Percentiles rank a stretch among this genome's conserved stretches.
Conservation (phyloP, 2,113 vertebrate genomes). For the Odontophorus gujanensis region DNA sequence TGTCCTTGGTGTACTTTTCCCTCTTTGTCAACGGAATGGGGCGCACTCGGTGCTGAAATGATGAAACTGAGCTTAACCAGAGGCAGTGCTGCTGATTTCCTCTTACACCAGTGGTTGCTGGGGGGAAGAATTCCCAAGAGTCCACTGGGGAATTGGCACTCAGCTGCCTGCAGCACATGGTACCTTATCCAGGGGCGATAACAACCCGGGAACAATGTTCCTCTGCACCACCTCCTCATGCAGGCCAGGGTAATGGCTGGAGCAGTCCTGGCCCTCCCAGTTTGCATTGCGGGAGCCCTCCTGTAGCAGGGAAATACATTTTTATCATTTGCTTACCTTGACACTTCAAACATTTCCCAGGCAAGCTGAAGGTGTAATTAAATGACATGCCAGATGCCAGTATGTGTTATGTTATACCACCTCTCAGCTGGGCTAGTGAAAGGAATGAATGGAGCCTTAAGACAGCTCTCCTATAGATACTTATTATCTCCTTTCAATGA, state of each 20-base stretch:
- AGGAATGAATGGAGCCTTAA: constrained; percentile 55
- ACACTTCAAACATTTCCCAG: constrained; percentile 44
- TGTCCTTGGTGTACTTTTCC: neutral
- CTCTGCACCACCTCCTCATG: neutral
- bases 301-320: constrained; percentile 4
- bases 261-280: neutral
- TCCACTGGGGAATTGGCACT: neutral
- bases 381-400: constrained; percentile 60
- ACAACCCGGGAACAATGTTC: constrained; percentile 2
- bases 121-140: neutral
- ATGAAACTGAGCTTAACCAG: neutral
- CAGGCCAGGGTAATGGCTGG: neutral
- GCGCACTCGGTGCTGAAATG: fast-evolving
- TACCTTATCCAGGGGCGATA: neutral
- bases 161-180: constrained; percentile 25
- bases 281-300: neutral
- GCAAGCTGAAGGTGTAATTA: constrained; percentile 56
- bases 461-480: constrained; percentile 60
- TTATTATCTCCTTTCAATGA: constrained; percentile 70
- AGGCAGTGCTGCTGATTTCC: neutral
- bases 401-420: constrained; percentile 5
- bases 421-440: constrained; percentile 21
- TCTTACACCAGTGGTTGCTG: neutral
- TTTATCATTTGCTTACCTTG: constrained; percentile 65
- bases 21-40: neutral